Base-by-base conservation (phyloP, 2,113 vertebrate genomes). In the Sigmodon hispidus region DNA sequence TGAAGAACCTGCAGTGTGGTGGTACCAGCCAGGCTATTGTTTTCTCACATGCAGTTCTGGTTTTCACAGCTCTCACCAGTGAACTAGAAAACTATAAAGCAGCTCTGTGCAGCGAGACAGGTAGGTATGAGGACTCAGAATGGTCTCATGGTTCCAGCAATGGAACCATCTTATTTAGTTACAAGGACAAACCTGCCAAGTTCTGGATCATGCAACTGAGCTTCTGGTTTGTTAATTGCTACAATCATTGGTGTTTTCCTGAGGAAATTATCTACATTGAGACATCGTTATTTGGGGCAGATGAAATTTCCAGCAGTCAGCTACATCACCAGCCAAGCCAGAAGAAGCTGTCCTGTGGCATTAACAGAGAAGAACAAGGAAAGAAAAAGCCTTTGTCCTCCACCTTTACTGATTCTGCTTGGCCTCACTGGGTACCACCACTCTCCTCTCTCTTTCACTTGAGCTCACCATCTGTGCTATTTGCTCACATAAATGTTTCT, bases 331-430 rank as follows among this genome's bases (percentile, higher is more conserved):
- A 95, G 96, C 96, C 97, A 98, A 95, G 91, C 94, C 97, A 96
- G 93, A 93, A 92, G 96, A 96, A 90, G 85, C 87, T 97, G 97
- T 98, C 98, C 97, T 92, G 12, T 45, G 61, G 48, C 55, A 97
- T 98, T 98, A 97, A 95, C 52, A 84, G 88, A 93, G 95, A 97
- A 1, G 77, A 97, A 88, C 59, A 1, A 92, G 93, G 50, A 85
- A 89, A 97, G 95, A 97, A 96, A 65, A 93, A 88, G 63, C 22
- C 55, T 96, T 97, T 98, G 89, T 96, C 89, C 91, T 93, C 83
- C 45, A 92, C 89, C 76, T 94, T 93, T 24, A 94, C 96, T 81
- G 95, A 94, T 63, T 89, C 97, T 96, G 91, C 93, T 94, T 96
- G 90, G 89, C 61, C 65, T 80, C 92, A 79, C 92, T 43, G 52